These are phyloP conservation scores for Melikaiella ostensackeni DNA, from an alignment of 2,888 invertebrate genomes.

Conservation along the genomic window DNA sequence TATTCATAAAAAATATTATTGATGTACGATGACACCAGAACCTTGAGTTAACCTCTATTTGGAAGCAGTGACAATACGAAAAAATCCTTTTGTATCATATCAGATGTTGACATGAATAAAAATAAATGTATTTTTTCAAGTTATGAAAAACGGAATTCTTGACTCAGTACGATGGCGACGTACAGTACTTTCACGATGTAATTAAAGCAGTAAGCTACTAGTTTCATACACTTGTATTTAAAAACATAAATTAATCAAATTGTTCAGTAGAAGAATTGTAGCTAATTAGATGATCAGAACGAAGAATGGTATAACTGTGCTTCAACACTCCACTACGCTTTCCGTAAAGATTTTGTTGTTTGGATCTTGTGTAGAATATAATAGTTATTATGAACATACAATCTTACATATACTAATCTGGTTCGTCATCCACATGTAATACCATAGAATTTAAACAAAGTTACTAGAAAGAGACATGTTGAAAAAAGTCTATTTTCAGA, in stretches of 20 bases:
- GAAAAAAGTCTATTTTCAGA: constrained; percentile 79
- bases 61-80: no score
- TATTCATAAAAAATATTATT: neutral
- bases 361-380: neutral
- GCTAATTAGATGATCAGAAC: neutral
- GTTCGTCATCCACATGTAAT: constrained; percentile 75
- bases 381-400: neutral
- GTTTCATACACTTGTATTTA: neutral
- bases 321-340: neutral
- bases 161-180: no score
- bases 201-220: no score
- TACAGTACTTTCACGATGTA: no score
- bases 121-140: no score
- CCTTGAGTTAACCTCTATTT: no score
- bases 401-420: constrained; percentile 21
- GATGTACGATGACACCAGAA: neutral
- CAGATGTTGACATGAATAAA: no score
- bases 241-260: neutral
- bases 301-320: neutral
- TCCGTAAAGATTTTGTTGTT: constrained; percentile 23
- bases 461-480: constrained; percentile 40
- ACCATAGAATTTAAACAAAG: constrained; percentile 49
- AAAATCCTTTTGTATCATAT: no score
- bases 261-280: neutral
- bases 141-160: no score